Conservation (phyloP, 2,113 vertebrate species). For the Parus major region DNA sequence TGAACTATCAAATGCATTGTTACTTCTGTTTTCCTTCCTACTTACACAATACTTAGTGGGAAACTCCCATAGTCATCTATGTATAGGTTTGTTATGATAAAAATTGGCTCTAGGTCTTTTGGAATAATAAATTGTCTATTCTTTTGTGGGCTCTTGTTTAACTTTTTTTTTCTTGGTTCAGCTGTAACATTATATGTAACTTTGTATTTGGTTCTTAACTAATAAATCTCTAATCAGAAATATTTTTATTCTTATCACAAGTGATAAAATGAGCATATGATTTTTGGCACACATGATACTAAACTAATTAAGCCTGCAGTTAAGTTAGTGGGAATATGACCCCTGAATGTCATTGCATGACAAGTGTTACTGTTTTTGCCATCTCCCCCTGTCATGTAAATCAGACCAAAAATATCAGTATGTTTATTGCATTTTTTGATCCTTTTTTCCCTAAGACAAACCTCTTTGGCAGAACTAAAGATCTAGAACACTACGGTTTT, state of each 20-base stretch:
- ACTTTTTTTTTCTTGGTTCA: not conserved
- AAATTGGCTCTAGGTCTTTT: not conserved
- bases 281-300: not conserved
- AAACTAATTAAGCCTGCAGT: not conserved
- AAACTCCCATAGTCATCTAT: slow-evolving; percentile 49
- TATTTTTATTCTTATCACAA: not conserved
- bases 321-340: not conserved
- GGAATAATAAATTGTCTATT: not conserved
- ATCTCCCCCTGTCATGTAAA: not conserved
- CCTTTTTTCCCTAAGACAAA: not conserved
- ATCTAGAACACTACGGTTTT: not conserved
- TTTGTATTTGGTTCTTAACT: not conserved
- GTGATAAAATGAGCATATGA: not conserved
- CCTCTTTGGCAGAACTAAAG: not conserved
- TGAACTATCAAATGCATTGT: slow-evolving; percentile 26
- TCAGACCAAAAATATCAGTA: not conserved
- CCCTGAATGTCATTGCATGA: not conserved
- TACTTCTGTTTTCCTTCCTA: slow-evolving; percentile 14
- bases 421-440: not conserved
- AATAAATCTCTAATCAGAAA: not conserved
- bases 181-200: not conserved
- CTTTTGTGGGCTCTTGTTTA: not conserved
- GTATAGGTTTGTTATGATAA: not conserved
- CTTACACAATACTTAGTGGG: slow-evolving; percentile 4
- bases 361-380: not conserved